Evolutionary conservation across 2,797 vertebrate species (phyloP).

Genomic region (Eupleurogrammus muticus): DNA sequence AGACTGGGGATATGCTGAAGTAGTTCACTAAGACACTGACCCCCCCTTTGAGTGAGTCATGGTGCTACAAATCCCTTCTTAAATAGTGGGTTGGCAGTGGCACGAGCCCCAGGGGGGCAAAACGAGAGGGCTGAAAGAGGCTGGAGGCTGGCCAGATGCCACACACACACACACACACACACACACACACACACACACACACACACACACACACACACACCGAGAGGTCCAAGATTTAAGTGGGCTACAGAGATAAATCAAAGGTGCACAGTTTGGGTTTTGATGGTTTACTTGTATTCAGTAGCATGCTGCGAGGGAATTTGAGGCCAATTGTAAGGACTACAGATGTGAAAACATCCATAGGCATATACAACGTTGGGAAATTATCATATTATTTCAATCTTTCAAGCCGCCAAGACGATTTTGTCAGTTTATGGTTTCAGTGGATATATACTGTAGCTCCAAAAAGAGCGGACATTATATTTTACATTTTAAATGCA

Average conservation of each 20-base stretch:
- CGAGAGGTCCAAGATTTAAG: background rate
- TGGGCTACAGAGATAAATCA: slow-evolving; percentile 3
- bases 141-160: slow-evolving; percentile 48
- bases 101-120: slow-evolving; percentile 25
- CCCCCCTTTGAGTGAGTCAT: slow-evolving; percentile 43
- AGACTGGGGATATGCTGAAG: slow-evolving; percentile 32
- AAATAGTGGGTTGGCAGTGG: slow-evolving; percentile 38
- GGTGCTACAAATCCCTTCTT: slow-evolving; percentile 66
- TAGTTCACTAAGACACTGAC: slow-evolving; percentile 64
- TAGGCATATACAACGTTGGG: background rate
- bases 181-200: slow-evolving; percentile 6
- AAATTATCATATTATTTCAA: too few species aligned
- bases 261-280: background rate
- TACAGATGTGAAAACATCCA: background rate
- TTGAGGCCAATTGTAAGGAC: background rate
- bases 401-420: too few species aligned
- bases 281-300: background rate
- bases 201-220: slow-evolving; percentile 8
- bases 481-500: too few species aligned
- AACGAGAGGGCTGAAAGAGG: slow-evolving; percentile 41
- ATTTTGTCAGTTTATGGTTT: too few species aligned
- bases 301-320: background rate
- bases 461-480: too few species aligned
- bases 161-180: slow-evolving; percentile 14
- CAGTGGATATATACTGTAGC: too few species aligned